Evolutionary conservation across 2,797 vertebrate species (phyloP), one percentile per base, ranked within the genome.

Genomic region (Dicrostonyx torquatus): DNA sequence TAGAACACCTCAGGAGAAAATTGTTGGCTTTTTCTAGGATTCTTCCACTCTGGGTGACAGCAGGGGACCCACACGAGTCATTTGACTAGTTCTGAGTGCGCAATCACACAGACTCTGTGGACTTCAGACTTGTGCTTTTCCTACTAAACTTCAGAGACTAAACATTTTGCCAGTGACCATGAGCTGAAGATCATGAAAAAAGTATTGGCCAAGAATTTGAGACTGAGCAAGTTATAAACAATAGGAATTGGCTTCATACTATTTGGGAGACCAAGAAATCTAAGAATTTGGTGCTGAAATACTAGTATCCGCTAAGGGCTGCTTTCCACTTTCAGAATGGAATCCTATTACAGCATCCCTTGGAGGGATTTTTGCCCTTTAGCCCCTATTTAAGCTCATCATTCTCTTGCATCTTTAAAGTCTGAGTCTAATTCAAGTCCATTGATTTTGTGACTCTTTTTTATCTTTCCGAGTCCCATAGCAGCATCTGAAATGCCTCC

Each of bases 351-450:
- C 37, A 7, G 13, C 26, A 58, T 82, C 34, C 60, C 20, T 40
- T 79, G 2, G 34, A 87, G 48, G 29, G 34, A 34, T 62, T 87
- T 64, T 43, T 43, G n/a, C 40, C 40, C 87, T 77, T 68, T 66
- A 58, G 20, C 9, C 68, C 17, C 18, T 29, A 60, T 72, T 89
- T 40, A 89, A 58, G 34, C 12, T 34, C 78, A 43, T 78, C 22
- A 53, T 66, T 11, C 4, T 91, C 84, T 70, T 22, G 20, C 13
- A 34, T 87, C 58, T 40, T 80, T 37, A 22, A 85, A 73, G 18
- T 90, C 29, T 79, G 29, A 58, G 40, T 89, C 45, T 79, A 94
- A 97, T 89, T 64, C 76, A 96, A 94, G 58, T 55, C 48, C 43
- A 26, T 6, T 89, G 24, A 15, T 53, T 87, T 80, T 80, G 58